These are phyloP conservation scores for Formica selysi DNA, from an alignment of 1,140 invertebrate genomes.

Conservation along the genomic window DNA sequence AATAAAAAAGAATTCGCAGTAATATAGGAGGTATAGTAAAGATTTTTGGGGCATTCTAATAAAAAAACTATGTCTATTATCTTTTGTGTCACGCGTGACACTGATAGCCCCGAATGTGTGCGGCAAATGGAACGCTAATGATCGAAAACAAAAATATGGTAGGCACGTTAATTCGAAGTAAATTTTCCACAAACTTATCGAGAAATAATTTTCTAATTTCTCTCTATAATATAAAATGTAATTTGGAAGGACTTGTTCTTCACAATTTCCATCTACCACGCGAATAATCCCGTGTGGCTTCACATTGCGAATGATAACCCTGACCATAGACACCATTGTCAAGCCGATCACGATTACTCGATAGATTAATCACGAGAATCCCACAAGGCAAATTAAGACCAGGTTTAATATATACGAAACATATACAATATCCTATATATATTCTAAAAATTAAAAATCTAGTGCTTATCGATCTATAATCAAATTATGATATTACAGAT, in stretches of 20 bases:
- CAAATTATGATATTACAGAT: constrained; percentile 7
- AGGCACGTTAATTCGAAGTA: neutral
- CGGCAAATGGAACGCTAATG: constrained; percentile 43
- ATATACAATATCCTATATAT: neutral
- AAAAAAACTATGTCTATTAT: constrained; percentile 38
- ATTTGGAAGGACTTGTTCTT: constrained; percentile 46
- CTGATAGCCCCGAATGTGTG: constrained; percentile 1
- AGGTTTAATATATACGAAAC: neutral
- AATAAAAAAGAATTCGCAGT: neutral
- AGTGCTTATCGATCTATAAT: neutral
- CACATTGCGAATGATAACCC: constrained; percentile 35
- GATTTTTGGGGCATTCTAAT: constrained; percentile 20
- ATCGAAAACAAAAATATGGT: constrained; percentile 40
- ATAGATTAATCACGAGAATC: constrained; percentile 34
- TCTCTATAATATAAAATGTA: constrained; percentile 17
- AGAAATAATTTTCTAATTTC: neutral
- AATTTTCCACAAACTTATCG: constrained; percentile 14
- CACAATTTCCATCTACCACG: constrained; percentile 23
- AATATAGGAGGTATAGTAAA: neutral
- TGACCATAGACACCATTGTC: constrained; percentile 24
- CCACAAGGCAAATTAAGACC: neutral
- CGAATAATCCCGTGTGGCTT: constrained; percentile 37
- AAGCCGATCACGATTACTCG: constrained; percentile 19
- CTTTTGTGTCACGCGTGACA: constrained; percentile 38
- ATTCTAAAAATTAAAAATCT: too few relatives aligned